A percentile compares a stretch with the other conserved stretches of the same genome.
phyloP scores from a whole-genome alignment of 2,113 vertebrate species.

The Spea bombifrons region DNA sequence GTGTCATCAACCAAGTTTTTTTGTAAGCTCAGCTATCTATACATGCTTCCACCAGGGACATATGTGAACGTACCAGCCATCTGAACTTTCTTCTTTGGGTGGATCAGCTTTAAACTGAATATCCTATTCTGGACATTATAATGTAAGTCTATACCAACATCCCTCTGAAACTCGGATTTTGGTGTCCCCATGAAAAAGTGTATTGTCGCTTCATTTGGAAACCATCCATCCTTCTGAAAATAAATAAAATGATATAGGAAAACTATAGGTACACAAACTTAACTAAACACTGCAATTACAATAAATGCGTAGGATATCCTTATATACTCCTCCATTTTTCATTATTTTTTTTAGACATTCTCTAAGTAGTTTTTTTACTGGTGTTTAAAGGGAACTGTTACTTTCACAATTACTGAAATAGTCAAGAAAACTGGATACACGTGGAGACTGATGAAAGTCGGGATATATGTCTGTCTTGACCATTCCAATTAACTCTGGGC shows the following conservation, averaged over 20 bases:
- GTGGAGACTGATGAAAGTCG: too few relatives aligned
- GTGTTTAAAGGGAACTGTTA: too few relatives aligned
- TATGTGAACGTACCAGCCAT: constrained; percentile 64
- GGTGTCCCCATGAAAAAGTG: constrained; percentile 78
- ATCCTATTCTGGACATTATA: constrained; percentile 63
- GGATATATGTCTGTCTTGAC: too few relatives aligned
- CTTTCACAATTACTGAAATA: too few relatives aligned
- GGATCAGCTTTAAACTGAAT: constrained; percentile 68
- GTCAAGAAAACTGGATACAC: too few relatives aligned
- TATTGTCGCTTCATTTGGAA: constrained; percentile 72
- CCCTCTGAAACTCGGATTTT: constrained; percentile 70
- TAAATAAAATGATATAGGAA: background rate
- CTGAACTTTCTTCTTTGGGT: constrained; percentile 73
- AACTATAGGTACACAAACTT: background rate
- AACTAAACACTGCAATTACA: too few relatives aligned
- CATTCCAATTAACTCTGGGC: too few relatives aligned
- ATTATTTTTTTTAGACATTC: too few relatives aligned
- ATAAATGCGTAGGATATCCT: too few relatives aligned
- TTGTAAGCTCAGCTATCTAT: background rate
- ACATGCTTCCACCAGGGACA: too few relatives aligned
- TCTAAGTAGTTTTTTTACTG: too few relatives aligned
- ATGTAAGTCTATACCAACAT: constrained; percentile 74
- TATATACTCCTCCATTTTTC: too few relatives aligned
- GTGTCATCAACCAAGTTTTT: background rate
- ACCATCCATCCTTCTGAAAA: constrained; percentile 71